These are phyloP conservation scores for Diplazon laetatorius DNA, from an alignment of 2,888 invertebrate genomes.

Conservation along the genomic window DNA sequence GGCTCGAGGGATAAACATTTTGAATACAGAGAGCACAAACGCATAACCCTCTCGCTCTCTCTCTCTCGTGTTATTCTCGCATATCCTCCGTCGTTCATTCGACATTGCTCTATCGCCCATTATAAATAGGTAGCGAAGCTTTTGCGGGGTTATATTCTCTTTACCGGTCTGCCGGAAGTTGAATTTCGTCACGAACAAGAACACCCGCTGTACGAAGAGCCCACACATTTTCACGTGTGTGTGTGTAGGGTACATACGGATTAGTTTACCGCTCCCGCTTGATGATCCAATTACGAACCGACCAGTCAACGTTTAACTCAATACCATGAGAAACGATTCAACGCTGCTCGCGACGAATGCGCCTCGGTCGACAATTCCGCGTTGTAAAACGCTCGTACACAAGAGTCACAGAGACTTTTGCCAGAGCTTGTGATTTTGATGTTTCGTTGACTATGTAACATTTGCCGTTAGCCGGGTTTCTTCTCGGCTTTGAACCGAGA, in stretches of 20 bases:
- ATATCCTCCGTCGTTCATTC: slow-evolving; percentile 1
- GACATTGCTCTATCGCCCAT: background rate
- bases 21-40: background rate
- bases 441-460: slow-evolving; percentile 40
- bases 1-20: slow-evolving; percentile 18
- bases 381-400: too few relatives aligned
- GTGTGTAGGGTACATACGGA: background rate
- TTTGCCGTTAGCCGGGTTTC: slow-evolving; percentile 22
- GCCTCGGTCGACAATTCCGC: too few relatives aligned
- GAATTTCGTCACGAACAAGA: slow-evolving; percentile 23
- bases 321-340: slow-evolving; percentile 42
- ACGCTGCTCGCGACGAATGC: too few relatives aligned
- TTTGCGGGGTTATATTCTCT: slow-evolving; percentile 4
- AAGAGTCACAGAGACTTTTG: too few relatives aligned
- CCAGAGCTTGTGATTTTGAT: too few relatives aligned
- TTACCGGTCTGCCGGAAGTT: slow-evolving; percentile 38
- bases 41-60: too few relatives aligned
- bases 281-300: slow-evolving; percentile 56
- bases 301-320: slow-evolving; percentile 46
- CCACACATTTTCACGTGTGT: background rate
- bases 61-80: slow-evolving; percentile 11
- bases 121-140: background rate
- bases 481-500: slow-evolving; percentile 54
- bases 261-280: slow-evolving; percentile 39
- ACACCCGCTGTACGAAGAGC: slow-evolving; percentile 13